These are phyloP conservation scores for Syrista parreyssii DNA, from an alignment of 2,888 invertebrate genomes.

Conservation along the genomic window DNA sequence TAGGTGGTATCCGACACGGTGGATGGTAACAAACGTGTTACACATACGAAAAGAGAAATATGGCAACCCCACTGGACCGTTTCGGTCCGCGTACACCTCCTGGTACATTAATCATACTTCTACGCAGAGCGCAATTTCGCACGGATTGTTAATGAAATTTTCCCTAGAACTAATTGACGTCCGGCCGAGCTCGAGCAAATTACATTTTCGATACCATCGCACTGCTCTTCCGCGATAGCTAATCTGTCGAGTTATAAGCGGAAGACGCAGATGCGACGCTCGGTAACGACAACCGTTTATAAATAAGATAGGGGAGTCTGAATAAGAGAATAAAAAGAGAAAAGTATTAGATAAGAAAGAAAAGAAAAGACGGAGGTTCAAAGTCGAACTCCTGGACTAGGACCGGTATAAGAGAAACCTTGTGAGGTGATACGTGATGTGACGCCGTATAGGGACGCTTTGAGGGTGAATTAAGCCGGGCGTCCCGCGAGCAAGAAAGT, in stretches of 20 bases:
- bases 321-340: neutral
- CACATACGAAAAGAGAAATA: neutral
- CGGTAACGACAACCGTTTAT: neutral
- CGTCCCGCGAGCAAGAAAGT: neutral
- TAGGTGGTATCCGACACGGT: neutral
- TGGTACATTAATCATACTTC: constrained; percentile 8
- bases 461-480: neutral
- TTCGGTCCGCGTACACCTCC: neutral
- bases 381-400: neutral
- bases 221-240: neutral
- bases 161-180: constrained; percentile 8
- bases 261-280: neutral
- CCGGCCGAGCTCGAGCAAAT: constrained; percentile 28
- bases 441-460: neutral
- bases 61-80: neutral
- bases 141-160: constrained; percentile 7
- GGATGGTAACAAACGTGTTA: neutral
- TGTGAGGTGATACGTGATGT: neutral
- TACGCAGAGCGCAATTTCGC: neutral
- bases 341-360: neutral
- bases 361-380: neutral
- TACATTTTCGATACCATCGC: constrained; percentile 22
- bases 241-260: neutral
- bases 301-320: neutral
- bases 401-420: neutral